phyloP scores from a whole-genome alignment of 2,113 vertebrate species.

The Ramphastos sulfuratus region DNA sequence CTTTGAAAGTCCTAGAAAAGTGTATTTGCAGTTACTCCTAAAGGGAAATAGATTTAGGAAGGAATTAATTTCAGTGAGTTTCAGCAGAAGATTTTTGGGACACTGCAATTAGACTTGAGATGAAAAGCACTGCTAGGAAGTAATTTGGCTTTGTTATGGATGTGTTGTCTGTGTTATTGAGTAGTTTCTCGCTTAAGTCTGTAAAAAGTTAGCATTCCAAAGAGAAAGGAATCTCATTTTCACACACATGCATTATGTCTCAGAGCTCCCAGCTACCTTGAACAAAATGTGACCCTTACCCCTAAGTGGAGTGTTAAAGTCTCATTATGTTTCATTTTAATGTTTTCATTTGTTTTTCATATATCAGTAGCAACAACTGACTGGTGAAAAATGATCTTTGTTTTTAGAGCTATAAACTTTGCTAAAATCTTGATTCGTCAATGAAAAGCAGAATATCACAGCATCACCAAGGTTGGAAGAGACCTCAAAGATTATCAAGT shows the following conservation, averaged over 20 bases:
- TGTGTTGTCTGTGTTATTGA: not conserved
- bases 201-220: not conserved
- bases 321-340: not conserved
- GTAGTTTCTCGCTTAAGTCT: not conserved
- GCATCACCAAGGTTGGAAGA: too few relatives aligned
- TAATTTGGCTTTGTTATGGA: conserved; percentile 1
- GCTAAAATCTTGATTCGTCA: not conserved
- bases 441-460: not conserved
- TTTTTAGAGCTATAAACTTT: not conserved
- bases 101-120: not conserved
- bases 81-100: conserved; percentile 6
- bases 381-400: not conserved
- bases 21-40: not conserved
- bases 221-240: not conserved
- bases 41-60: conserved; percentile 5
- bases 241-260: fast-evolving
- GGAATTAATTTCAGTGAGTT: not conserved
- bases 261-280: not conserved
- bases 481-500: too few relatives aligned
- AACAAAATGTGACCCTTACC: not conserved
- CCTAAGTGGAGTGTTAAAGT: not conserved
- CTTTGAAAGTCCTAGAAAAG: not conserved
- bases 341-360: not conserved
- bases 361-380: not conserved
- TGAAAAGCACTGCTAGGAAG: conserved; percentile 1